Evolutionary conservation across 2,113 vertebrate species (phyloP), one percentile per base, ranked within the genome.

Genomic region (Phrynocephalus versicolor): DNA sequence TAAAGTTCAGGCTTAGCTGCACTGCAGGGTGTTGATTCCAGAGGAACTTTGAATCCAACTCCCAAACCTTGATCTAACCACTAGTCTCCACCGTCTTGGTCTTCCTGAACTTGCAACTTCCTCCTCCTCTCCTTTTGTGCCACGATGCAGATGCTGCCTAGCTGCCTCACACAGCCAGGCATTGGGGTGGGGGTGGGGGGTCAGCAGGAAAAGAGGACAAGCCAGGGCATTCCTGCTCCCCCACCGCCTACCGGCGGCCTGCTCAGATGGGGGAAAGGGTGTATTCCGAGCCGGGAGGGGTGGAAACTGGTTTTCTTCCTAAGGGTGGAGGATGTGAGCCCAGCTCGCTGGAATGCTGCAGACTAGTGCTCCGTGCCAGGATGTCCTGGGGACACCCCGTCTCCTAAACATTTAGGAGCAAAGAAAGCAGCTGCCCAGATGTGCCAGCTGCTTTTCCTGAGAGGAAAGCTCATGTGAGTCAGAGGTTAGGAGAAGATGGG

Each of bases 191-290:
- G n/a, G n/a, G n/a, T n/a, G n/a, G n/a, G n/a, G n/a, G n/a, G n/a
- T n/a, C n/a, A n/a, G n/a, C n/a, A n/a, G n/a, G n/a, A n/a, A n/a
- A n/a, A n/a, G n/a, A n/a, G n/a, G n/a, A n/a, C n/a, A n/a, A n/a
- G n/a, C n/a, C n/a, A n/a, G n/a, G n/a, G n/a, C n/a, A n/a, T n/a
- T n/a, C n/a, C n/a, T n/a, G n/a, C n/a, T n/a, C n/a, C n/a, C n/a
- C n/a, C n/a, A n/a, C n/a, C n/a, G n/a, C n/a, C 1, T 15, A 25
- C 69, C n/a, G 1, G 2, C 9, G 0, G n/a, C 30, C 23, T 23
- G 1, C 3, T 2, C 10, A 1, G 51, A 27, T 21, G 72, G 55
- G 45, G 25, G 30, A 15, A 2, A 25, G 45, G 30, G 6, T 6
- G 2, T 8, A 64, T 18, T 8, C 45, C 5, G 45, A 51, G 45